phyloP scores from a whole-genome alignment of 2,113 vertebrate species.

The Poecilia latipinna region DNA sequence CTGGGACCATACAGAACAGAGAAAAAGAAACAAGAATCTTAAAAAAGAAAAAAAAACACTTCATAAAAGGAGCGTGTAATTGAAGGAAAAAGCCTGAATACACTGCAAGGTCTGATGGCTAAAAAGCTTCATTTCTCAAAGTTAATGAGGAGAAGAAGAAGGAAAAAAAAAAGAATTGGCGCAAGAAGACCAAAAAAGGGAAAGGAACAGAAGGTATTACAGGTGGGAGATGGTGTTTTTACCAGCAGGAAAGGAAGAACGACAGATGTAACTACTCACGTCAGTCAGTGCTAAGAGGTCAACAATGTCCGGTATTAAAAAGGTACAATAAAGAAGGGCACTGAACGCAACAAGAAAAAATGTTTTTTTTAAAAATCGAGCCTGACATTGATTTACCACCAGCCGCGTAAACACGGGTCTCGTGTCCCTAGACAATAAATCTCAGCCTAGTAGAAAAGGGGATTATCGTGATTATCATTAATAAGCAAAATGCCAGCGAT shows the following conservation, averaged over 20 bases:
- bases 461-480: conserved; percentile 77
- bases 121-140: conserved; percentile 14
- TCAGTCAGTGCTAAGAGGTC: background rate
- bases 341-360: background rate
- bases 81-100: conserved; percentile 28
- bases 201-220: background rate
- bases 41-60: conserved; percentile 3
- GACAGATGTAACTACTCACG: background rate
- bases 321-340: background rate
- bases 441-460: conserved; percentile 58
- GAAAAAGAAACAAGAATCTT: background rate
- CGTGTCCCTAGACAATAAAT: conserved; percentile 46
- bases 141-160: conserved; percentile 9
- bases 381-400: conserved; percentile 32
- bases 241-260: background rate
- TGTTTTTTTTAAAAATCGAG: background rate
- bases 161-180: background rate
- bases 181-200: background rate
- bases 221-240: background rate
- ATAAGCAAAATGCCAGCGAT: conserved; percentile 70
- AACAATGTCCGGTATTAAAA: background rate
- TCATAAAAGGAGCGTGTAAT: conserved; percentile 57
- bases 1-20: too few species aligned
- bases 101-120: background rate
- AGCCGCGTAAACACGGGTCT: conserved; percentile 18